A percentile compares a stretch with the other conserved stretches of the same genome.
Conservation (phyloP, 1,140 invertebrate species). For the Caenorhabditis briggsae region DNA sequence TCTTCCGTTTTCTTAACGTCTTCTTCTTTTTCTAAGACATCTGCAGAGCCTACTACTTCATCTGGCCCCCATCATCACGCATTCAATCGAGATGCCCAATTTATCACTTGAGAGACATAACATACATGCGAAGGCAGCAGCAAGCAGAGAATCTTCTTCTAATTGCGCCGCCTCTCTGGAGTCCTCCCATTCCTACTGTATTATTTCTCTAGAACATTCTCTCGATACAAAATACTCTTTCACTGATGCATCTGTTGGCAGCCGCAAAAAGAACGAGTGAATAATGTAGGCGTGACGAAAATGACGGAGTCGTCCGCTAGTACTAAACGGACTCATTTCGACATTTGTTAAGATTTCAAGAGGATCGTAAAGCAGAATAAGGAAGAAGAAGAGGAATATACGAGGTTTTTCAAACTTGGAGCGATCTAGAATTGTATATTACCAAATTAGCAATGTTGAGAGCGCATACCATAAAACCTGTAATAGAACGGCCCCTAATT, state of each 20-base stretch:
- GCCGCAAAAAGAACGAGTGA: conserved; percentile 45
- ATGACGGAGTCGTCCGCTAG: background rate
- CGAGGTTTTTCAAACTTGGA: no score
- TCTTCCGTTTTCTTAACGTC: background rate
- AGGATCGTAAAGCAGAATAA: no score
- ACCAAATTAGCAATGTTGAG: no score
- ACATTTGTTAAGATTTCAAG: no score
- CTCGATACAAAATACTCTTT: background rate
- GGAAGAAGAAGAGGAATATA: no score
- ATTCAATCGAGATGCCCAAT: conserved; percentile 52
- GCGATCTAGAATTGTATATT: no score
- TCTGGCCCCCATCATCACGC: conserved; percentile 23
- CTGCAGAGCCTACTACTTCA: background rate
- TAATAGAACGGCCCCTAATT: no score
- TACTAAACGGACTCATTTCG: conserved; percentile 24
- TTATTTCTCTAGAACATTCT: background rate
- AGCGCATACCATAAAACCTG: no score
- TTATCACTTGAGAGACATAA: conserved; percentile 48
- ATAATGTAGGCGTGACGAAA: background rate
- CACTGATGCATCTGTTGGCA: conserved; percentile 33
- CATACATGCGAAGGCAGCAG: background rate
- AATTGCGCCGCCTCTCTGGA: background rate
- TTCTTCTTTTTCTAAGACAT: background rate
- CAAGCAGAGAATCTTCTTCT: conserved; percentile 47
- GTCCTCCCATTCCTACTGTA: conserved; percentile 14